Evolutionary conservation across 2,888 invertebrate genomes (phyloP), one percentile per base, ranked within the genome.

Genomic region (Caenorhabditis drosophilae): DNA sequence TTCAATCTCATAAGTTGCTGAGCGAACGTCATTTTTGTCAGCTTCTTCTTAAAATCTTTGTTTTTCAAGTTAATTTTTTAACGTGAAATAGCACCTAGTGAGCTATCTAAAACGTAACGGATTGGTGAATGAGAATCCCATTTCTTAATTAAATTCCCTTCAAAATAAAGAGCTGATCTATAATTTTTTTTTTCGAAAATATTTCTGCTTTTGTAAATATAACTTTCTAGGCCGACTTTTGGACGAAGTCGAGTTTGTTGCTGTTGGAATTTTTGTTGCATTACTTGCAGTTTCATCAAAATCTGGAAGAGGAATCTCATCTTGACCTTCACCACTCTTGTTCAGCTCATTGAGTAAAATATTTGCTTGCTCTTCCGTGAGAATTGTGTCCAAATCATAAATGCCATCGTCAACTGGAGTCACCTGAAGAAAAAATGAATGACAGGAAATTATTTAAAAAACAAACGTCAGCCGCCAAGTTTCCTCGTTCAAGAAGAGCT

Each of bases 311-410:
- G 60, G 68, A 25, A 59, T 67, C n/a, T 67, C 63, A 22, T 68
- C 68, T 15, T 51, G 40, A 48, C 70, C 70, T n/a, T 47, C 70
- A n/a, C 68, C 71, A 2, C 56, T 72, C 36, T 77, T 71, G 27
- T 73, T 73, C 40, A 82, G 55, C 49, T 79, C 76, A 26, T 79
- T 80, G 15, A 82, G 52, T n/a, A 82, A 27, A 42, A 76, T 68
- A 46, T 80, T 75, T 2, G 80, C 76, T 54, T 82, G 82, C 35
- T 76, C 70, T 52, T 78, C 76, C 0, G 82, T 82, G 1, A 82
- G 67, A 41, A 82, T 67, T 12, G 81, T 68, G 55, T 82, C 82
- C 12, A 75, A 59, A 40, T 82, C 81, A 61, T 76, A 82, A 1
- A 78, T 73, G 18, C 82, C 82, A 49, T 82, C 74, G 47, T 82